Evolutionary conservation across 2,113 vertebrate genomes (phyloP).

Genomic region (Callocephalon fimbriatum): DNA sequence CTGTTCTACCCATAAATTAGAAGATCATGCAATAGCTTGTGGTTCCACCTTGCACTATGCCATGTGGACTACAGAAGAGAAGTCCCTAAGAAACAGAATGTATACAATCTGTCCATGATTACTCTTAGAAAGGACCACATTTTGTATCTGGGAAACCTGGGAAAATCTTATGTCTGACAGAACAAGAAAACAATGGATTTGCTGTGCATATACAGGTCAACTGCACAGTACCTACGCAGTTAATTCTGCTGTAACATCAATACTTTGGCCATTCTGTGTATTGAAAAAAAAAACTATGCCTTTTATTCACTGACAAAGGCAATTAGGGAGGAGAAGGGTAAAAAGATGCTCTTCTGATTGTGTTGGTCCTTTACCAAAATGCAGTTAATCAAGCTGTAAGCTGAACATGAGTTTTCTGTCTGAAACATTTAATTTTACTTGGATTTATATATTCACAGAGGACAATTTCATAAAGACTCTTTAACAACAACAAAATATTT

Average conservation of each 20-base stretch:
- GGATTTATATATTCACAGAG: conserved; percentile 23
- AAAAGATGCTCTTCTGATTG: not conserved
- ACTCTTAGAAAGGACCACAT: not conserved
- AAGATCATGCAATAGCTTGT: not conserved
- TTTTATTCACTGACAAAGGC: not conserved
- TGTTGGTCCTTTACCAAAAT: not conserved
- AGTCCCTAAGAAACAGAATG: accelerated
- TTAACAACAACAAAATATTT: conserved; percentile 31
- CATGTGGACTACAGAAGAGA: not conserved
- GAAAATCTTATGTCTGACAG: not conserved
- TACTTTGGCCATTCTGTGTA: not conserved
- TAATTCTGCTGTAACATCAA: not conserved
- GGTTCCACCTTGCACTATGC: not conserved
- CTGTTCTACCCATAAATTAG: not conserved
- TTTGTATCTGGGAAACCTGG: not conserved
- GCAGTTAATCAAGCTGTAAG: not conserved
- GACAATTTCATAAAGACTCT: conserved; percentile 14
- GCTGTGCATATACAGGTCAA: not conserved
- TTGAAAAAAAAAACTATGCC: not conserved
- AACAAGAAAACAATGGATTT: not conserved
- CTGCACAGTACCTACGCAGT: not conserved
- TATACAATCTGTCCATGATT: not conserved
- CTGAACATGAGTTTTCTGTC: not conserved
- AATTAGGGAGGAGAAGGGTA: not conserved
- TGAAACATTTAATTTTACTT: not conserved